Conservation (phyloP, 2,888 invertebrate species). For the Germaria angustata region DNA sequence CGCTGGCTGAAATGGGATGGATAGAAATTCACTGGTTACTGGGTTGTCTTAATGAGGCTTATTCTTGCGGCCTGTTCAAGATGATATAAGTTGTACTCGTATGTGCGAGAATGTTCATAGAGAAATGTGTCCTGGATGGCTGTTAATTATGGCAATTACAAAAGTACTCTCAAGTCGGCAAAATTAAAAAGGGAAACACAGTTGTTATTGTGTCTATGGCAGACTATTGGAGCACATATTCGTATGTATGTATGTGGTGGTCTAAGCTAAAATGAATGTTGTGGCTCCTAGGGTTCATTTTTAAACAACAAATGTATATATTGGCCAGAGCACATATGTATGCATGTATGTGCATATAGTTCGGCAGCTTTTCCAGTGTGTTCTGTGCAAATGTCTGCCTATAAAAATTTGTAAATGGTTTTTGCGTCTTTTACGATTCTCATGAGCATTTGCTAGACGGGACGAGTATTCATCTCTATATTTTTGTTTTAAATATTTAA, state of each 20-base stretch:
- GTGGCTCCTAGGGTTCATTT: not conserved
- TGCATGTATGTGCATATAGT: not conserved
- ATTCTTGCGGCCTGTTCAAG: not conserved
- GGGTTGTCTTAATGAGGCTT: constrained; percentile 18
- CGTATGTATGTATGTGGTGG: not conserved
- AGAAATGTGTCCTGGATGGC: constrained; percentile 57
- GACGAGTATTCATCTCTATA: not conserved
- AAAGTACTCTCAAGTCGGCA: constrained; percentile 58
- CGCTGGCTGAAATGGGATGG: not conserved
- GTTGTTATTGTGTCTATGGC: not conserved
- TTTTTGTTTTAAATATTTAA: constrained; percentile 3
- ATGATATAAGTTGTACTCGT: constrained; percentile 1
- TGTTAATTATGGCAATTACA: constrained; percentile 66
- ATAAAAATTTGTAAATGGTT: constrained; percentile 6
- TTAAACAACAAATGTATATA: not conserved
- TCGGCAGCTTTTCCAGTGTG: not conserved
- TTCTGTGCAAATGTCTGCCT: not conserved
- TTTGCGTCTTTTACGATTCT: constrained; percentile 11
- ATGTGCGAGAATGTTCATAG: not conserved
- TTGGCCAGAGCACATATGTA: too few relatives aligned
- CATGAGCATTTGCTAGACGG: not conserved
- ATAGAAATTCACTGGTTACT: constrained; percentile 27
- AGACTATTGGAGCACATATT: not conserved
- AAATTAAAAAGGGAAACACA: constrained; percentile 50
- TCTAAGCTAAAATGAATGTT: constrained; percentile 5